Conservation (phyloP, 2,113 vertebrate species). For the Pungitius pungitius region DNA sequence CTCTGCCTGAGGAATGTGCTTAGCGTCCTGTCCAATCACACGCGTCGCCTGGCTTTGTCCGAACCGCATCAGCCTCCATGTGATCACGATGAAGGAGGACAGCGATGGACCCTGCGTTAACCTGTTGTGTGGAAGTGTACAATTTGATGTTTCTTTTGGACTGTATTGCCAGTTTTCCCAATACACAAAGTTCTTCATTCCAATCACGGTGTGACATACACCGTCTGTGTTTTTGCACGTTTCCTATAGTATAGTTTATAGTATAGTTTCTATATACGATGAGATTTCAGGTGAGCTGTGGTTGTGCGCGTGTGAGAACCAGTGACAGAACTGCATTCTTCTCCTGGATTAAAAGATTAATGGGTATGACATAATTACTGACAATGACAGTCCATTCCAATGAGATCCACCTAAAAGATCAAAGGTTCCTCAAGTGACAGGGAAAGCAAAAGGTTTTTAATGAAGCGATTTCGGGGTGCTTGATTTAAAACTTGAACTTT, state of each 20-base stretch:
- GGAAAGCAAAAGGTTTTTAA: background rate
- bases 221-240: background rate
- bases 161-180: background rate
- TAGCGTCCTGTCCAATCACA: slow-evolving; percentile 45
- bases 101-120: background rate
- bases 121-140: background rate
- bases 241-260: too few species aligned
- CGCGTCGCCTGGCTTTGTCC: slow-evolving; percentile 34
- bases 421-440: slow-evolving; percentile 67
- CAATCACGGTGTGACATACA: background rate
- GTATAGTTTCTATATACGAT: too few species aligned
- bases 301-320: slow-evolving; percentile 46
- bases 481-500: background rate
- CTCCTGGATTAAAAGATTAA: slow-evolving; percentile 62
- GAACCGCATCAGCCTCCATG: slow-evolving; percentile 26
- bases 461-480: slow-evolving; percentile 4
- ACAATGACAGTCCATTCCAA: slow-evolving; percentile 43
- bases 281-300: background rate
- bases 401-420: slow-evolving; percentile 65
- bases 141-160: background rate
- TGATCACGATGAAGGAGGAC: background rate
- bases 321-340: slow-evolving; percentile 54
- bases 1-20: slow-evolving; percentile 44
- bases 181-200: background rate
- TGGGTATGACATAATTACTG: slow-evolving; percentile 16